Base-by-base conservation (phyloP, 2,797 vertebrate species). In the Yasuhikotakia modesta region DNA sequence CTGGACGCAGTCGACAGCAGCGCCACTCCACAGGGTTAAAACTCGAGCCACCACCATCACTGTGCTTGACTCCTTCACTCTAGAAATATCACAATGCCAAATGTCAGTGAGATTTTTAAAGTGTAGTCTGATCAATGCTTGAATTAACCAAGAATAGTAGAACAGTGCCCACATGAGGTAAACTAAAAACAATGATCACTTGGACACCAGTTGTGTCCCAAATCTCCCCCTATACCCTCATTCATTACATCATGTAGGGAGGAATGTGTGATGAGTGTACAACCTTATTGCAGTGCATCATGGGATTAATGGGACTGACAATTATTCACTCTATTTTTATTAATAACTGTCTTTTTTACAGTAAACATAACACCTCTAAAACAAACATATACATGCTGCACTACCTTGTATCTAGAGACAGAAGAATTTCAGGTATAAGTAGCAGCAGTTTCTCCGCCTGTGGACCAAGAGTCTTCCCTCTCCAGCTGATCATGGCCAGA, bases 401-500 rank as follows among this genome's bases (percentile, higher is more conserved):
- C 10, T 19, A 98, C 97, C 94, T 94, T 83, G 94, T 89, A 82
- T 93, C 95, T 58, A 98, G 88, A 22, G 87, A 90, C 86, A 98
- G 89, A 78, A 99, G 90, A 1, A 93, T 91, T 4, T 82, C 86
- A 8, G 89, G 92, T 0, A 95, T 91, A 80, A 95, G 85, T 78
- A 97, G 48, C 8, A 99, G 91, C 0, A 99, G 90, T 30, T 89
- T 85, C 82, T 96, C 96, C 84, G 93, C 91, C 19, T 88, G 87
- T 1, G 81, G 86, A 19, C 93, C 93, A 72, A 93, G 89, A 1
- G 81, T 86, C 60, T 90, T 84, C 0, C 84, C 85, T 86, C 90
- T 95, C 97, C 96, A 98, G 74, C 92, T 93, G 86, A 99, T 67
- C 97, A 99, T 98, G 30, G 95, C 96, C 79, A 99, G 90, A 2